phyloP scores from a whole-genome alignment of 2,113 vertebrate species.

The Nycticebus coucang region DNA sequence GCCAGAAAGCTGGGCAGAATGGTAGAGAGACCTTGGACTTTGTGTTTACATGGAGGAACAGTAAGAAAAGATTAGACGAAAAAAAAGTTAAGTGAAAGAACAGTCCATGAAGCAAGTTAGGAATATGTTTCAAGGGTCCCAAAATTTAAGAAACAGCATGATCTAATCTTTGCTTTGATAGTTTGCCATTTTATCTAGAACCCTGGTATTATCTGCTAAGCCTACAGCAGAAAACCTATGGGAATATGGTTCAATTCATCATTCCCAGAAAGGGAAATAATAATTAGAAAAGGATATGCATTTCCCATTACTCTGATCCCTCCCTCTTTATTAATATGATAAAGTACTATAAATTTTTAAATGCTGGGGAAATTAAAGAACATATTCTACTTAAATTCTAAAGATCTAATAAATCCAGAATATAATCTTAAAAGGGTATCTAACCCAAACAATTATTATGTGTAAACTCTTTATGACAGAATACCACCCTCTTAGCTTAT shows the following conservation, averaged over 20 bases:
- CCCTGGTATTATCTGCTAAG: neutral
- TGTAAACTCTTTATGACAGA: constrained; percentile 17
- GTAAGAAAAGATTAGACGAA: neutral
- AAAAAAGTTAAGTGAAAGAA: constrained; percentile 14
- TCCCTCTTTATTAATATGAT: neutral
- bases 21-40: neutral
- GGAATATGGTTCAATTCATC: neutral
- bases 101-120: neutral
- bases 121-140: neutral
- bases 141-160: constrained; percentile 16
- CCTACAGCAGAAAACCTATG: neutral
- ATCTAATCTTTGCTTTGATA: constrained; percentile 25
- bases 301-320: neutral
- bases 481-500: neutral
- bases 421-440: neutral
- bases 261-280: constrained; percentile 29
- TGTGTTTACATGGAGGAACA: neutral
- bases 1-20: neutral
- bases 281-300: neutral
- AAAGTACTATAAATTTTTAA: neutral
- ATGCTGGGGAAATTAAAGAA: constrained; percentile 8
- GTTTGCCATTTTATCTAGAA: constrained; percentile 57
- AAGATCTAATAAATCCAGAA: constrained; percentile 31
- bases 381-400: constrained; percentile 35
- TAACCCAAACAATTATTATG: constrained; percentile 16